phyloP scores from a whole-genome alignment of 2,113 vertebrate genomes.

The Rallus limicola region DNA sequence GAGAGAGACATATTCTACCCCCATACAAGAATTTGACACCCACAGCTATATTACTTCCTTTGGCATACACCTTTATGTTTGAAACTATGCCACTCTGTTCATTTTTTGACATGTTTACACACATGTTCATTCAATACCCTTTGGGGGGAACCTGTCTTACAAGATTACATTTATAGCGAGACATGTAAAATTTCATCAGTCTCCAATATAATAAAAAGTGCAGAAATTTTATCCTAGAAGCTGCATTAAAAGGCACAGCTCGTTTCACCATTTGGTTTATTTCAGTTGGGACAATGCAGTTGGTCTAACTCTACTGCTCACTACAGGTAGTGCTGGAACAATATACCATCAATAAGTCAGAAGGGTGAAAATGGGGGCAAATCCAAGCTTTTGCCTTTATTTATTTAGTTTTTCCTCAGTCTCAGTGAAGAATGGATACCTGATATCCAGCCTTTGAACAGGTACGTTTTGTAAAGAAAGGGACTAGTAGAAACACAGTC shows the following conservation, averaged over 20 bases:
- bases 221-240: not conserved
- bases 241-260: not conserved
- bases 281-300: not conserved
- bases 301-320: not conserved
- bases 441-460: slow-evolving; percentile 55
- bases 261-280: not conserved
- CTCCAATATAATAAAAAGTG: not conserved
- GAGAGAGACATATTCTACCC: not conserved
- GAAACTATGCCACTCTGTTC: not conserved
- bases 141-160: not conserved
- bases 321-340: not conserved
- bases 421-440: slow-evolving; percentile 47
- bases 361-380: slow-evolving; percentile 68
- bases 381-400: slow-evolving; percentile 47
- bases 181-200: not conserved
- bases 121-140: not conserved
- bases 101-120: not conserved
- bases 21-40: not conserved
- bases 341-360: not conserved
- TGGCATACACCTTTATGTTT: not conserved
- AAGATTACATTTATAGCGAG: not conserved
- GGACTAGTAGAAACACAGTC: not conserved
- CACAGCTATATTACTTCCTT: not conserved
- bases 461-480: slow-evolving; percentile 18
- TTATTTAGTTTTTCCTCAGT: not conserved